Percentiles rank a stretch among this genome's conserved stretches.
phyloP scores from a whole-genome alignment of 2,888 invertebrate species.

The Drosophila nigritarsus region DNA sequence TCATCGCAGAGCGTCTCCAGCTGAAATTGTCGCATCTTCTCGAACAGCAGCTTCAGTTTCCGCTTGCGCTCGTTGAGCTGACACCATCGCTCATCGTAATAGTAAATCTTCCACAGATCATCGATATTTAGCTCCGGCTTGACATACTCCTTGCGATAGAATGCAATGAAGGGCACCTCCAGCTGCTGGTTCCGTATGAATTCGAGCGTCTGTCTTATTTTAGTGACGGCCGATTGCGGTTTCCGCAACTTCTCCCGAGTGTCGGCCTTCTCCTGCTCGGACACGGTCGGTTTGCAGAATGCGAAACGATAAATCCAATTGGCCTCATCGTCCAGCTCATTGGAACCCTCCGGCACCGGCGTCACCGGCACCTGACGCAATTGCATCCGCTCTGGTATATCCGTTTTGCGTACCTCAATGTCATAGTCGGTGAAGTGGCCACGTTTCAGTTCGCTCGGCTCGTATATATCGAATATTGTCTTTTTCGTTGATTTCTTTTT shows the following conservation, averaged over 20 bases:
- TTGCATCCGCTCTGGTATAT: constrained; percentile 97
- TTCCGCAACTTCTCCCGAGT: constrained; percentile 86
- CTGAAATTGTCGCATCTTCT: constrained; percentile 97
- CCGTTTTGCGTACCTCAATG: constrained; percentile 94
- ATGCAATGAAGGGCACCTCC: constrained; percentile 99
- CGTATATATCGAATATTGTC: constrained; percentile 97
- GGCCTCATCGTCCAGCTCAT: constrained; percentile 96
- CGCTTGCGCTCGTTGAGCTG: constrained; percentile 94
- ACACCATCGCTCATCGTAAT: constrained; percentile 97
- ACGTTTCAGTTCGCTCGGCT: constrained; percentile 98
- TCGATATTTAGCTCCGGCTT: constrained; percentile 97
- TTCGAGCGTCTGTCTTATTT: constrained; percentile 96
- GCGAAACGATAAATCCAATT: constrained; percentile 99
- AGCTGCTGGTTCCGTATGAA: constrained; percentile 97
- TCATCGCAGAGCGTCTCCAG: constrained; percentile 92
- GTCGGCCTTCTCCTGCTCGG: constrained; percentile 88
- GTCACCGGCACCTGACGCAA: constrained; percentile 94
- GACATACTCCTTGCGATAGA: constrained; percentile 99
- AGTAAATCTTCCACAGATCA: constrained; percentile 99
- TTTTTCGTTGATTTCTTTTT: constrained; percentile 92
- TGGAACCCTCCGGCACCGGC: constrained; percentile 92
- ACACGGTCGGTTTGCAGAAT: constrained; percentile 93
- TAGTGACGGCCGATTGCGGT: constrained; percentile 91
- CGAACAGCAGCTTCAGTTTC: constrained; percentile 92
- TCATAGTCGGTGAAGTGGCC: constrained; percentile 98